Conservation (phyloP, 2,888 invertebrate species). For the Pyralis farinalis region DNA sequence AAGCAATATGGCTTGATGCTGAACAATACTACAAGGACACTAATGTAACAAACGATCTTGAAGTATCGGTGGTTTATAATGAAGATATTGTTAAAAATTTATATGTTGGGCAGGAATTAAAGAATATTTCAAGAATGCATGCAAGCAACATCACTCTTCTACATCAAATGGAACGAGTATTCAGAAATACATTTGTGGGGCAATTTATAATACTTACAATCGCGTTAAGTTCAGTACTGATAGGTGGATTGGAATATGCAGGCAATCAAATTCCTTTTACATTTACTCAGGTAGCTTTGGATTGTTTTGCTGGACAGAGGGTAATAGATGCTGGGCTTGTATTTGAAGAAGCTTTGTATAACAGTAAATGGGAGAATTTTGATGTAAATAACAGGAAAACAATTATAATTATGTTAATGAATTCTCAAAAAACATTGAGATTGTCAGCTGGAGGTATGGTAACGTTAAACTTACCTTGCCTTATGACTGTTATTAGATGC, state of each 20-base stretch:
- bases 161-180: conserved; percentile 29
- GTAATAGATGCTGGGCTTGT: conserved; percentile 41
- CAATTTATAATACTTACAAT: conserved; percentile 34
- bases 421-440: conserved; percentile 43
- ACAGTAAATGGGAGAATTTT: conserved; percentile 57
- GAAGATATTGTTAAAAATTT: conserved; percentile 15
- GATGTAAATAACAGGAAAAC: conserved; percentile 43
- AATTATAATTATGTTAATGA: conserved; percentile 45
- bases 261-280: conserved; percentile 41
- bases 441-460: conserved; percentile 52
- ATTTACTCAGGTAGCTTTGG: conserved; percentile 35
- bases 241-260: conserved; percentile 45
- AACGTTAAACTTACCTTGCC: conserved; percentile 36
- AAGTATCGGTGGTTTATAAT: not conserved
- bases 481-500: conserved; percentile 44
- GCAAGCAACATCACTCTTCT: conserved; percentile 27
- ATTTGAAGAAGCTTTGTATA: conserved; percentile 47
- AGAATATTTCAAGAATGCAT: conserved; percentile 29
- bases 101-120: conserved; percentile 22
- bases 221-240: conserved; percentile 31
- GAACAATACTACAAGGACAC: not conserved
- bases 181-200: conserved; percentile 31
- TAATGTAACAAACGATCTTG: not conserved
- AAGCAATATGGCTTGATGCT: conserved; percentile 1
- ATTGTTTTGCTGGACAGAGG: conserved; percentile 50